Evolutionary conservation across 2,797 vertebrate species (phyloP).

Genomic region (Bucorvus abyssinicus): DNA sequence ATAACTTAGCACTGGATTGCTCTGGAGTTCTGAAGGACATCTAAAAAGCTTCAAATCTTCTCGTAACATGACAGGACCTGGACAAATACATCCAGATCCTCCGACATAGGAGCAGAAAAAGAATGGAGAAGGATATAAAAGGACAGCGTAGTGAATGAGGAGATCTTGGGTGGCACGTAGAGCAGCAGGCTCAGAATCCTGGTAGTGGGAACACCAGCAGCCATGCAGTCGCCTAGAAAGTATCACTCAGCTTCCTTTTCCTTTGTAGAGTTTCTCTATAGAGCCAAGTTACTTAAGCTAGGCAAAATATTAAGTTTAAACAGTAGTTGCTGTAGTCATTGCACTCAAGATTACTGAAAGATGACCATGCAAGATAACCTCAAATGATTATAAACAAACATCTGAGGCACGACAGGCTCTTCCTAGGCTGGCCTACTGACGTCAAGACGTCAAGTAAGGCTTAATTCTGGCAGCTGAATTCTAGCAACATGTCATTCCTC

Average conservation of each 20-base stretch:
- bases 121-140: not conserved
- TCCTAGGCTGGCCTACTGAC: slow-evolving; percentile 4
- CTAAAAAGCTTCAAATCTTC: not conserved
- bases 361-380: slow-evolving; percentile 38
- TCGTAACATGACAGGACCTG: not conserved
- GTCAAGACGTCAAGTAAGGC: not conserved
- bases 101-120: not conserved
- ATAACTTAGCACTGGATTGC: not conserved
- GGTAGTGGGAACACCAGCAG: not conserved
- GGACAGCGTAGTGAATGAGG: not conserved
- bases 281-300: not conserved
- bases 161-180: not conserved
- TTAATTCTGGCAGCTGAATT: not conserved
- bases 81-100: not conserved
- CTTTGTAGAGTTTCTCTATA: not conserved
- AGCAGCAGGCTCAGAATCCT: not conserved
- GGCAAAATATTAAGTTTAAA: slow-evolving; percentile 25
- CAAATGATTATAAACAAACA: slow-evolving; percentile 33
- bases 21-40: slow-evolving; percentile 9
- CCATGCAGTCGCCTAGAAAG: not conserved
- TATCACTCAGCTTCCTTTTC: not conserved
- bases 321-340: not conserved
- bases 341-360: not conserved
- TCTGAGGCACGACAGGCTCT: not conserved
- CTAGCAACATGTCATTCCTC: not conserved